A percentile compares a stretch with the other conserved stretches of the same genome.
Evolutionary conservation across 2,113 vertebrate species (phyloP).

Genomic region (Fulmarus glacialis): DNA sequence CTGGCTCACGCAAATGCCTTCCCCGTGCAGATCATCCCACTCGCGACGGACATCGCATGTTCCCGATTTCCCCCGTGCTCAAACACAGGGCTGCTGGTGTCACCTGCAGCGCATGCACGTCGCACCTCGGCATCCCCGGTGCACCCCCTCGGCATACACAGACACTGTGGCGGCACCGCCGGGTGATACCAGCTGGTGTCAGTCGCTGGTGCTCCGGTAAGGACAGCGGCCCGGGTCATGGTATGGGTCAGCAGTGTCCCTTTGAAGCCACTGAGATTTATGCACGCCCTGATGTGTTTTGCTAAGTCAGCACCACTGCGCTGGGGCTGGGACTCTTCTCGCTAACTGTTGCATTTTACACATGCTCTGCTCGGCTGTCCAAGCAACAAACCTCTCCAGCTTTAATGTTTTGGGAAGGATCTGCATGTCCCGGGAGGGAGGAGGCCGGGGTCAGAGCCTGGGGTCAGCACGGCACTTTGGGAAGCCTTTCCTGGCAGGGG

Average conservation of each 20-base stretch:
- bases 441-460: neutral
- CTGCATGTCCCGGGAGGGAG: neutral
- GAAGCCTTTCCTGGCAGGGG: neutral
- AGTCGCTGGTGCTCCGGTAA: neutral
- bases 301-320: neutral
- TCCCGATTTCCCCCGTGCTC: fast-evolving
- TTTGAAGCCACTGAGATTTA: constrained; percentile 36
- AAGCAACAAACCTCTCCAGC: constrained; percentile 1
- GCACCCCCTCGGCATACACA: fast-evolving
- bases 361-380: neutral
- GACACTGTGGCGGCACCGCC: fast-evolving
- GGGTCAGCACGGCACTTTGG: neutral
- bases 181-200: neutral
- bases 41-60: fast-evolving
- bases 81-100: neutral
- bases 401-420: constrained; percentile 18
- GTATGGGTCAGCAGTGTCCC: neutral
- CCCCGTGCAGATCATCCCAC: fast-evolving
- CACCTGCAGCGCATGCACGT: fast-evolving
- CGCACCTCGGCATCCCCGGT: fast-evolving
- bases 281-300: neutral
- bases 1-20: fast-evolving
- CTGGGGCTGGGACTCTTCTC: neutral
- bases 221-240: fast-evolving
- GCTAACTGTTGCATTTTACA: constrained; percentile 15